A percentile compares a stretch with the other conserved stretches of the same genome.
Conservation (phyloP, 2,797 vertebrate genomes). For the Lacerta bilineata region DNA sequence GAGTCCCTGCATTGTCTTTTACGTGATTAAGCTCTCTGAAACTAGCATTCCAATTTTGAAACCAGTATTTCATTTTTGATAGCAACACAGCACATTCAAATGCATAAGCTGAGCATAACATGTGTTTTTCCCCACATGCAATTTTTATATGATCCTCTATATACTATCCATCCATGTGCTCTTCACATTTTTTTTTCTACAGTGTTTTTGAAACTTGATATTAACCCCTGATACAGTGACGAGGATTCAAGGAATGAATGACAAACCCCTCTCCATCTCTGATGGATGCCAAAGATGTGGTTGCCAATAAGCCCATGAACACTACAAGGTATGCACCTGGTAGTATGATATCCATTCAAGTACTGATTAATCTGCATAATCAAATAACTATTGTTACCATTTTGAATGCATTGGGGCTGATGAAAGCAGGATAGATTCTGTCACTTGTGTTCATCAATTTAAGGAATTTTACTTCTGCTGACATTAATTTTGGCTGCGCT, state of each 20-base stretch:
- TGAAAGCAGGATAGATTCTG: background rate
- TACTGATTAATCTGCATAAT: background rate
- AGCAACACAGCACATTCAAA: background rate
- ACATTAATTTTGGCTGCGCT: background rate
- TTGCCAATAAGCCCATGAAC: background rate
- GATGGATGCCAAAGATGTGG: background rate
- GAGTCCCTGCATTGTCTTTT: background rate
- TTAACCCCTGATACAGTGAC: background rate
- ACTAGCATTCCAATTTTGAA: background rate
- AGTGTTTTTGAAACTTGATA: background rate
- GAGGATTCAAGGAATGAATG: background rate
- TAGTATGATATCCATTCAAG: background rate
- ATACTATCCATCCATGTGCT: background rate
- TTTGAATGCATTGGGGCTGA: background rate
- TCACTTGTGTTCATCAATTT: background rate
- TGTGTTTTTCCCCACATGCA: background rate
- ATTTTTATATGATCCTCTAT: background rate
- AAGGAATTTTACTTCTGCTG: background rate
- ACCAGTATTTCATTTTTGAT: background rate
- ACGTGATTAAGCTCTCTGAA: background rate
- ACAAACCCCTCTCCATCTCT: background rate
- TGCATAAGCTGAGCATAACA: background rate
- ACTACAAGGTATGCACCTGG: background rate
- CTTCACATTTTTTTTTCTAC: background rate
- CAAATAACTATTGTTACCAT: constrained; percentile 1